Conservation (phyloP, 2,888 invertebrate genomes). For the Tanypteryx hageni region DNA sequence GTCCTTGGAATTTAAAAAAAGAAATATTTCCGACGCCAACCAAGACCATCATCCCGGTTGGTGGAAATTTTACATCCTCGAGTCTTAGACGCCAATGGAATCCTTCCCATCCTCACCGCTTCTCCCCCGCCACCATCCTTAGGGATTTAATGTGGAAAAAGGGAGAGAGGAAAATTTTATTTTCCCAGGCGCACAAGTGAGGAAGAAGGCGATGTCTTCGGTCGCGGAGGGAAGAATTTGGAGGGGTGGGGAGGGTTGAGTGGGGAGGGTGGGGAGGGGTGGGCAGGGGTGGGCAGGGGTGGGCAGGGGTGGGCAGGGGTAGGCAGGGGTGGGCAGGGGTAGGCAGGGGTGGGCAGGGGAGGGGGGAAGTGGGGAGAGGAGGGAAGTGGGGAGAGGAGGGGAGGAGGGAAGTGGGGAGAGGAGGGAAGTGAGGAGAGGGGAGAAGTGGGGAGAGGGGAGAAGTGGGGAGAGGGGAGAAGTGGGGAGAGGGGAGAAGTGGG, state of each 20-base stretch:
- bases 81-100: no score
- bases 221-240: no score
- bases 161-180: no score
- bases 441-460: neutral
- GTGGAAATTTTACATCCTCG: no score
- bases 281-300: neutral
- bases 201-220: no score
- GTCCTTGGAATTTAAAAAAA: no score
- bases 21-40: no score
- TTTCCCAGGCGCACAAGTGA: no score
- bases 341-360: neutral
- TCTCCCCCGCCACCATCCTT: no score
- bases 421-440: neutral
- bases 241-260: neutral
- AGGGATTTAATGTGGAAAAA: no score
- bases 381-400: neutral
- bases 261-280: neutral
- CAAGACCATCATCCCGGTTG: no score
- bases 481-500: neutral
- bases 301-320: neutral
- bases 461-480: neutral
- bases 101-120: no score
- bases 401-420: neutral
- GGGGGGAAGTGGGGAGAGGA: neutral
- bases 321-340: neutral